Evolutionary conservation across 1,140 invertebrate genomes (phyloP), one percentile per base, ranked within the genome.

Genomic region (Centruroides vittatus): DNA sequence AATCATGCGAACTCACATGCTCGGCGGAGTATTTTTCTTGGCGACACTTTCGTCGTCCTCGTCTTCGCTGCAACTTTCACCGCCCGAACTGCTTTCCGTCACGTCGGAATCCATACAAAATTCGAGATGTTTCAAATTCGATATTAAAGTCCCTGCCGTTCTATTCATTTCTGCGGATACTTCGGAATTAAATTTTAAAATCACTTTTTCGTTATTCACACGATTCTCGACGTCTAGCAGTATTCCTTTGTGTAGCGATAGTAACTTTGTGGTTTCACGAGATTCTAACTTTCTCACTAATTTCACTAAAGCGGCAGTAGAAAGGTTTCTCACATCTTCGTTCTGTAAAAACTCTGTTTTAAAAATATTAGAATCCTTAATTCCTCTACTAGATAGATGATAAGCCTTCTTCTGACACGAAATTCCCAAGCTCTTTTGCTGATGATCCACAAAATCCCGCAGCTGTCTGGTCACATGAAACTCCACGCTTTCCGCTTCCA

Each of bases 51-150:
- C 63, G 51, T 60, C 66, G 34, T 62, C 66, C 46, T 89, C 84
- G 73, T 85, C 81, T 74, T 96, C 92, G 76, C 95, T 91, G 75
- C 87, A 88, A 68, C 89, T 93, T 73, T 95, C 92, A 46, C 88
- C 89, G 50, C 90, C 92, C 47, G 91, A 94, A 70, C 89, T 93
- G 57, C 89, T 92, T 13, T 85, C 88, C 12, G 93, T 96, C 12
- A 88, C 90, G 77, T 96, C 92, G 13, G 90, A 93, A 75, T 95
- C 92, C 54, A 92, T 75, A 13, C 47, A 47, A 10, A 23, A 36
- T 50, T 67, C 66, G n/a, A 67, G 48, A 55, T 63, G 64, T n/a
- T 62, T 51, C 1, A 67, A 23, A 61, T 64, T 63, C 5, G 50
- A 23, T 34, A 5, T 34, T n/a, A 67, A 54, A 66, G 82, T 79